Conservation (phyloP, 2,113 vertebrate genomes). For the Excalfactoria chinensis region DNA sequence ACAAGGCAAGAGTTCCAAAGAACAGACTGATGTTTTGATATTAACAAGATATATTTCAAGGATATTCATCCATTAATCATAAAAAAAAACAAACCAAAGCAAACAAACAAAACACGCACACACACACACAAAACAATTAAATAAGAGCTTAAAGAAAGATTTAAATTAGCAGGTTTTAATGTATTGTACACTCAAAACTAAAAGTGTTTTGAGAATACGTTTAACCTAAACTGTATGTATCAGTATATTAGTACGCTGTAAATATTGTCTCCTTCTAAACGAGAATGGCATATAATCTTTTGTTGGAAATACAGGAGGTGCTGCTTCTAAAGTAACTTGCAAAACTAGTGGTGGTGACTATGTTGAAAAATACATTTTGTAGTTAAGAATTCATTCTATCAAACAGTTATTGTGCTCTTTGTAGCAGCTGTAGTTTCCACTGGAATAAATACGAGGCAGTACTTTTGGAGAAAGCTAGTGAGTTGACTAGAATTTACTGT, state of each 20-base stretch:
- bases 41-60: neutral
- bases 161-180: neutral
- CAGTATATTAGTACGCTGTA: neutral
- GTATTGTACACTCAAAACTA: neutral
- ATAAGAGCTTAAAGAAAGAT: neutral
- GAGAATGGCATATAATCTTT: neutral
- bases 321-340: no score
- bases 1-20: neutral
- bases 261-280: neutral
- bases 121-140: no score
- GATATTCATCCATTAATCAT: no score
- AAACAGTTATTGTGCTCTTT: no score
- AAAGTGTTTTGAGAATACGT: neutral
- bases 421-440: no score
- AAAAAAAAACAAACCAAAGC: neutral
- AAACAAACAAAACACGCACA: neutral
- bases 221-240: neutral
- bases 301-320: neutral
- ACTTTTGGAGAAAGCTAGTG: no score
- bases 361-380: no score
- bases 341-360: no score
- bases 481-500: neutral
- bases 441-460: no score
- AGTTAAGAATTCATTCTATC: no score
- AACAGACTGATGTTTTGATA: neutral